Evolutionary conservation across 2,888 invertebrate species (phyloP), one percentile per base, ranked within the genome.

Genomic region (Drosophila picticornis): DNA sequence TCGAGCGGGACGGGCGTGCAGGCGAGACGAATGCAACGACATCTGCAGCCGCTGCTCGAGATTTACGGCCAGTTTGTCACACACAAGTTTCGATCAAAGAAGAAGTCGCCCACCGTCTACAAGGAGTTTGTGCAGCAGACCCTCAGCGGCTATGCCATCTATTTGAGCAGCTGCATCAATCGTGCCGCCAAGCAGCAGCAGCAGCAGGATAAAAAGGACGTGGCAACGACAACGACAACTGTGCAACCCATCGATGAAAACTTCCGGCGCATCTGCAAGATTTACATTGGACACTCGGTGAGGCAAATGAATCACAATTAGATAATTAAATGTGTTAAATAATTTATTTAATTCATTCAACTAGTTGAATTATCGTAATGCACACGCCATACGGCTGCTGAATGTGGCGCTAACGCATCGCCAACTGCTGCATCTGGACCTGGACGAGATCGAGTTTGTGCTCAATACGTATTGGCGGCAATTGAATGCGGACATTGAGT

Each of bases 201-300:
- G 34, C 51, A 68, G 32, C 31, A 56, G 2, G 50, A 6, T 27
- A 4, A 56, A 72, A 38, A 29, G 7, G 27, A 16, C 4, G 9
- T 25, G 16, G 31, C 31, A n/a, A 1, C 36, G 7, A 19, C n/a
- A n/a, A 13, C 4, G 19, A n/a, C 19, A 36, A 32, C 19, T 4
- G 13, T 34, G 7, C 48, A 70, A 13, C n/a, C 46, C 29, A 82
- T 88, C 6, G 88, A 92, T 70, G 93, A 93, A 19, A 69, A 91
- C 40, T 91, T 93, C 58, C 79, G 91, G 3, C 90, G 91, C 31
- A 91, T 93, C 7, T 92, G 90, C 70, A 93, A 93, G 72, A 92
- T 93, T 56, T 93, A 91, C 69, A 91, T 93, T 56, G 92, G 92
- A 13, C 86, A 93, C 70, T 92, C 93, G 81, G 93, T 93, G 46